Conservation (phyloP, 1,140 invertebrate species). For the Drosophila tani region DNA sequence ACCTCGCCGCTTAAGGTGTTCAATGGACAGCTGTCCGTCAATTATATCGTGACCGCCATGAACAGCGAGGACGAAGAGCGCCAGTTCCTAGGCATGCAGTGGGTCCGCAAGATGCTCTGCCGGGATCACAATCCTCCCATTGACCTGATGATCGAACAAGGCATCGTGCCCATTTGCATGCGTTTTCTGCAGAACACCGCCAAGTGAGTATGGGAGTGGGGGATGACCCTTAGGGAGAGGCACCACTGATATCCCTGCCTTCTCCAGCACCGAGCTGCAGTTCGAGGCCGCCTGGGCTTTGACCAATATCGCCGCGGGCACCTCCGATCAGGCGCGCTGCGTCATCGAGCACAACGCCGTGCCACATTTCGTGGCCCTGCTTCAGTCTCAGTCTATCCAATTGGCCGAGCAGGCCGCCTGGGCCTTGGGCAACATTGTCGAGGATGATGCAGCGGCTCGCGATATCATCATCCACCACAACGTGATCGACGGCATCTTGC, state of each 20-base stretch:
- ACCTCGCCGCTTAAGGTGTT: slow-evolving; percentile 86
- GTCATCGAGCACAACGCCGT: slow-evolving; percentile 95
- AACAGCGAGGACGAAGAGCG: slow-evolving; percentile 87
- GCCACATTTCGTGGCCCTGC: slow-evolving; percentile 91
- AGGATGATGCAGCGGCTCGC: slow-evolving; percentile 91
- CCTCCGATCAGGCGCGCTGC: slow-evolving; percentile 92
- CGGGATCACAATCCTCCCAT: slow-evolving; percentile 97
- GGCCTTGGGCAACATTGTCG: slow-evolving; percentile 99
- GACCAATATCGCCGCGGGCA: slow-evolving; percentile 99
- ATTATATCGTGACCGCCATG: slow-evolving; percentile 89
- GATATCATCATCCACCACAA: slow-evolving; percentile 90
- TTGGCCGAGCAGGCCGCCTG: slow-evolving; percentile 98
- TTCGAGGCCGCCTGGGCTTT: slow-evolving; percentile 99
- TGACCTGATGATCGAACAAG: slow-evolving; percentile 93
- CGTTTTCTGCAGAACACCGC: slow-evolving; percentile 90
- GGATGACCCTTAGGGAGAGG: no score
- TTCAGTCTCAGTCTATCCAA: slow-evolving; percentile 90
- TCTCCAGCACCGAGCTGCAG: slow-evolving; percentile 92
- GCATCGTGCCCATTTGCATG: slow-evolving; percentile 94
- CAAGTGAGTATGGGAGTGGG: slow-evolving; percentile 86
- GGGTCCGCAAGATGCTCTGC: slow-evolving; percentile 95
- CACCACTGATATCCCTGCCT: not conserved
- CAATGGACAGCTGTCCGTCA: slow-evolving; percentile 86
- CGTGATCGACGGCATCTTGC: slow-evolving; percentile 89
- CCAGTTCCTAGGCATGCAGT: slow-evolving; percentile 90